Percentiles rank a stretch among this genome's conserved stretches.
Evolutionary conservation across 2,113 vertebrate species (phyloP).

Genomic region (Dasyprocta punctata): DNA sequence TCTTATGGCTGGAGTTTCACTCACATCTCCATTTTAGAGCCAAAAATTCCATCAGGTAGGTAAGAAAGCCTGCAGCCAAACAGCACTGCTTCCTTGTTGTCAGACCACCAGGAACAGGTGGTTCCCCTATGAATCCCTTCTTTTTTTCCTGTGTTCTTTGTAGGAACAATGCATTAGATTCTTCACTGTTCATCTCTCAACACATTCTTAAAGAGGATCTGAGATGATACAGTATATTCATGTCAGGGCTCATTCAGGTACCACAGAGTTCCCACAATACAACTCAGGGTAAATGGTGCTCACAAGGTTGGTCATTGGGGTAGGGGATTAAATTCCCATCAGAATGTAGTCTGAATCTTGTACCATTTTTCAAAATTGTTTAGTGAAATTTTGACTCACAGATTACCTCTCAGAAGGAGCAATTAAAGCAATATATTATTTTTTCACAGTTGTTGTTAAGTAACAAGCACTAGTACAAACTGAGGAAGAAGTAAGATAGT

Average conservation of each 20-base stretch:
- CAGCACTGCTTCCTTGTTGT: background rate
- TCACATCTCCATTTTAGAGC: background rate
- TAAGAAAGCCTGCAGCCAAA: background rate
- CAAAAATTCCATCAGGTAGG: background rate
- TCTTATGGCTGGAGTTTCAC: background rate
- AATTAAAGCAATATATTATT: background rate
- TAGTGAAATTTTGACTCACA: background rate
- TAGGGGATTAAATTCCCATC: background rate
- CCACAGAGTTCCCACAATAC: background rate
- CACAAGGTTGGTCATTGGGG: background rate
- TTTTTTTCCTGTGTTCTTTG: background rate
- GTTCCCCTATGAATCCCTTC: background rate
- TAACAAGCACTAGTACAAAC: background rate
- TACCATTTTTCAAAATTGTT: background rate
- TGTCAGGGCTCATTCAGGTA: background rate
- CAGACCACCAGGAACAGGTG: background rate
- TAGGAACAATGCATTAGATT: background rate
- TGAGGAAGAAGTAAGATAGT: background rate
- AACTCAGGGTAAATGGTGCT: background rate
- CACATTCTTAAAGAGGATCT: background rate
- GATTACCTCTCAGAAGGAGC: background rate
- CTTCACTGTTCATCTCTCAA: background rate
- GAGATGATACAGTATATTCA: background rate
- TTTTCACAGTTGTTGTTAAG: background rate
- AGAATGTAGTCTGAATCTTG: background rate